Conservation (phyloP, 2,888 invertebrate genomes). For the Sericinus montela region DNA sequence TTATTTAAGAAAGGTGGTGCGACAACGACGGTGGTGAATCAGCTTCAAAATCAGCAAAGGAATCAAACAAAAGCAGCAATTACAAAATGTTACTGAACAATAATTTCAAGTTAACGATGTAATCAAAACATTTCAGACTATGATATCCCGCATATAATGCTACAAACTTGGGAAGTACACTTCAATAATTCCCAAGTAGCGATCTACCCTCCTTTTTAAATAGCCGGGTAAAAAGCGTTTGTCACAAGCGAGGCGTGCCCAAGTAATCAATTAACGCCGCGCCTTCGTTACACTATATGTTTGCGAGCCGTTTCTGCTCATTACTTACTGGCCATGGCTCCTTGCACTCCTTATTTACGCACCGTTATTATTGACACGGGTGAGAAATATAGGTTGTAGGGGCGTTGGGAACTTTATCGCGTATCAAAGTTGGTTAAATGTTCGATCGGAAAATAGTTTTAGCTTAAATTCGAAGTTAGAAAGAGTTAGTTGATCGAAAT, state of each 20-base stretch:
- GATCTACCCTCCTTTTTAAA: slow-evolving; percentile 5
- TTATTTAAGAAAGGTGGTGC: no score
- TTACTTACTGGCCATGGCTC: slow-evolving; percentile 65
- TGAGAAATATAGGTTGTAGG: slow-evolving; percentile 28
- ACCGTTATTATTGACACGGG: slow-evolving; percentile 30
- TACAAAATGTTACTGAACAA: no score
- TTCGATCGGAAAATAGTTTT: slow-evolving; percentile 2
- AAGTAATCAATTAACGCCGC: slow-evolving; percentile 67
- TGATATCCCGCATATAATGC: background rate
- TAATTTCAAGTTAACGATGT: no score
- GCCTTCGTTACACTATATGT: slow-evolving; percentile 65
- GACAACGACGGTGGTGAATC: no score
- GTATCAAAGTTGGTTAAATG: slow-evolving; percentile 7
- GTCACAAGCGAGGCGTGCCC: slow-evolving; percentile 43
- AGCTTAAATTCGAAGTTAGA: no score
- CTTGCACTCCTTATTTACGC: slow-evolving; percentile 35
- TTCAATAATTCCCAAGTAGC: slow-evolving; percentile 1
- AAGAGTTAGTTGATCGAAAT: no score
- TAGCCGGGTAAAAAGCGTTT: slow-evolving; percentile 18
- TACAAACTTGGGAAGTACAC: background rate
- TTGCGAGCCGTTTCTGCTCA: slow-evolving; percentile 60
- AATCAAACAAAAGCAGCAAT: no score
- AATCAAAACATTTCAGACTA: no score
- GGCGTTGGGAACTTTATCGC: slow-evolving; percentile 15
- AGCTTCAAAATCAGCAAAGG: no score